Percentiles rank a stretch among this genome's conserved stretches.
These are phyloP conservation scores for Harmothoe impar DNA, from an alignment of 2,888 invertebrate species.

Conservation along the genomic window DNA sequence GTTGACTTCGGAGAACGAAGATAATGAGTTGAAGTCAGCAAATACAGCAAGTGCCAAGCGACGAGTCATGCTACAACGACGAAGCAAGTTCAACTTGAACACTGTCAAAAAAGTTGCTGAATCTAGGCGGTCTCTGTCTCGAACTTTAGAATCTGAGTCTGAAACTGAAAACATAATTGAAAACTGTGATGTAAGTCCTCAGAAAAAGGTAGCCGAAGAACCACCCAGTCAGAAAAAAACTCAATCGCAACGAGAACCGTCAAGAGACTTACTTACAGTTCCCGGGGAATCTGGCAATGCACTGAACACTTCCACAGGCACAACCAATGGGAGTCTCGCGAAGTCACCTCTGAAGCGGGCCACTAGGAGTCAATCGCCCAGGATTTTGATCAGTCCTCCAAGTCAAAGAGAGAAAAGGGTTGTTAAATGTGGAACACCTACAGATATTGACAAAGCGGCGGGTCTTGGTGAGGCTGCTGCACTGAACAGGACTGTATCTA, in stretches of 20 bases:
- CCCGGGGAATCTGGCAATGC: too few relatives aligned
- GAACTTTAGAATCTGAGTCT: background rate
- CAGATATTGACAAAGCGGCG: background rate
- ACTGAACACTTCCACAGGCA: too few relatives aligned
- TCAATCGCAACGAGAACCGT: background rate
- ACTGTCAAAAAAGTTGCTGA: slow-evolving; percentile 39
- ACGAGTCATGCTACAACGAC: background rate
- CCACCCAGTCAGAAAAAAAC: background rate
- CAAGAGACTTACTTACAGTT: background rate
- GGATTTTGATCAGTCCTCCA: background rate
- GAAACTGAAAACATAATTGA: background rate
- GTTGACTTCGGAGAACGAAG: background rate
- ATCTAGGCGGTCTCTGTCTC: background rate
- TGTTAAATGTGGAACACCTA: background rate
- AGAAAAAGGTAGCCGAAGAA: background rate
- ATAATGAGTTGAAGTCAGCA: background rate
- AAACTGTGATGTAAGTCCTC: background rate
- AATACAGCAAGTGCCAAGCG: slow-evolving; percentile 37
- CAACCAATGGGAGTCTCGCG: too few relatives aligned
- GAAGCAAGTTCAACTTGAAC: slow-evolving; percentile 28
- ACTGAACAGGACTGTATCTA: slow-evolving; percentile 26
- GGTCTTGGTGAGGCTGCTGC: background rate
- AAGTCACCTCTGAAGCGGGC: too few relatives aligned
- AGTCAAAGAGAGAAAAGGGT: background rate
- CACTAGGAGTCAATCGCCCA: background rate